phyloP scores from a whole-genome alignment of 2,113 vertebrate genomes.

The Psammodynastes pulverulentus region DNA sequence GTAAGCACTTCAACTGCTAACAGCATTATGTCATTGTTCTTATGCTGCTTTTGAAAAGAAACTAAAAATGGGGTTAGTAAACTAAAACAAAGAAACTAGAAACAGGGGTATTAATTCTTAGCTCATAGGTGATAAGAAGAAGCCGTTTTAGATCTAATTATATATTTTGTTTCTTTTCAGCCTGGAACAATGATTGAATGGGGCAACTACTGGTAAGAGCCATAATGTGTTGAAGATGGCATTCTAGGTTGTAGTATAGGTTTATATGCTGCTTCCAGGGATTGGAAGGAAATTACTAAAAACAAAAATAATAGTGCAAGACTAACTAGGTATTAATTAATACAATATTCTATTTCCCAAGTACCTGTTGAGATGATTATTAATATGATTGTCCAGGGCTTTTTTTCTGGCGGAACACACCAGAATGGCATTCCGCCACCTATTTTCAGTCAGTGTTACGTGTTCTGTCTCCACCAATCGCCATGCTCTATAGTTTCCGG shows the following conservation, averaged over 20 bases:
- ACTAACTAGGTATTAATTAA: neutral
- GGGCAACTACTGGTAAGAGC: conserved; percentile 96
- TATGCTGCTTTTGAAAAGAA: neutral
- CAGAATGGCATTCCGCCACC: no score
- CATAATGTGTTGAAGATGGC: no score
- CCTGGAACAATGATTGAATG: conserved; percentile 99
- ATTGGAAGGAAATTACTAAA: neutral
- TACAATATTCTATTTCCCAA: neutral
- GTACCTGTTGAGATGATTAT: neutral
- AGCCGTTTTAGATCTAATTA: neutral
- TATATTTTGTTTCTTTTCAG: conserved; percentile 68
- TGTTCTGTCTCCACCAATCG: no score
- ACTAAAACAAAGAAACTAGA: neutral
- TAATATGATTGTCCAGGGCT: no score
- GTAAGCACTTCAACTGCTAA: neutral
- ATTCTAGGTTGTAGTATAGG: neutral
- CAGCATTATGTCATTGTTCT: neutral
- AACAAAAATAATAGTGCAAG: neutral
- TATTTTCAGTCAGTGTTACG: no score
- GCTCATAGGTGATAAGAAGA: neutral
- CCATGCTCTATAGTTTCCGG: no score
- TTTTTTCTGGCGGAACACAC: no score
- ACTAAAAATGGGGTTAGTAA: no score
- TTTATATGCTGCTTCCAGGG: neutral
- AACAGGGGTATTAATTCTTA: neutral